Conservation (phyloP, 2,797 vertebrate genomes). For the Luscinia luscinia region DNA sequence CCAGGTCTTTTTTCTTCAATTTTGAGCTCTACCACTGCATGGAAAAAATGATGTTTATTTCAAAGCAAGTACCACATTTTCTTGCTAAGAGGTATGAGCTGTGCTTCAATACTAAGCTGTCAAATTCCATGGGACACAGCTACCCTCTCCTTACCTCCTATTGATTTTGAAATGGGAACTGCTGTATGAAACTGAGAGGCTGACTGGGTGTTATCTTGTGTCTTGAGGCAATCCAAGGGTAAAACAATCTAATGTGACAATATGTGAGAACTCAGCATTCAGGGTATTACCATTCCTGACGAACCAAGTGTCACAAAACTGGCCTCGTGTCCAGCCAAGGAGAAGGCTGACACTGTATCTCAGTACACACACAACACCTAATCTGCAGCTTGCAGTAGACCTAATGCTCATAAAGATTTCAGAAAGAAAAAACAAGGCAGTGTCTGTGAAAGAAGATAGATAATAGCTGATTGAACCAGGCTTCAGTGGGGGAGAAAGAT, state of each 20-base stretch:
- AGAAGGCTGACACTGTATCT: neutral
- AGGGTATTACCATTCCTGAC: neutral
- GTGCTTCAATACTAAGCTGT: neutral
- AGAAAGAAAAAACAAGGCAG: slow-evolving; percentile 2
- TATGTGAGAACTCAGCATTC: neutral
- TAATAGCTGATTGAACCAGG: slow-evolving; percentile 23
- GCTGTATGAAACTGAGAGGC: neutral
- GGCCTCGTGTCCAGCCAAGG: neutral
- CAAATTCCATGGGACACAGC: neutral
- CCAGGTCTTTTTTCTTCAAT: neutral
- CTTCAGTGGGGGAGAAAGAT: neutral
- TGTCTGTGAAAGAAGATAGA: neutral
- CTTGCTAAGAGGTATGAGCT: neutral
- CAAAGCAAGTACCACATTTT: neutral
- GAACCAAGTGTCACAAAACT: neutral
- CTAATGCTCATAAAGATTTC: slow-evolving; percentile 11
- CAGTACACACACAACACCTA: neutral
- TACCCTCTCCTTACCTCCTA: neutral
- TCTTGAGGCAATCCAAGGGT: slow-evolving; percentile 23
- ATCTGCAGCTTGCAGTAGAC: slow-evolving; percentile 7
- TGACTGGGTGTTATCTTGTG: neutral
- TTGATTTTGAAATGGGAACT: neutral
- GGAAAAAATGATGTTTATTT: neutral
- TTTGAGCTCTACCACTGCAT: neutral
- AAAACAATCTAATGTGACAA: neutral